Base-by-base conservation (phyloP, 1,140 invertebrate species). In the Metaphire vulgaris region DNA sequence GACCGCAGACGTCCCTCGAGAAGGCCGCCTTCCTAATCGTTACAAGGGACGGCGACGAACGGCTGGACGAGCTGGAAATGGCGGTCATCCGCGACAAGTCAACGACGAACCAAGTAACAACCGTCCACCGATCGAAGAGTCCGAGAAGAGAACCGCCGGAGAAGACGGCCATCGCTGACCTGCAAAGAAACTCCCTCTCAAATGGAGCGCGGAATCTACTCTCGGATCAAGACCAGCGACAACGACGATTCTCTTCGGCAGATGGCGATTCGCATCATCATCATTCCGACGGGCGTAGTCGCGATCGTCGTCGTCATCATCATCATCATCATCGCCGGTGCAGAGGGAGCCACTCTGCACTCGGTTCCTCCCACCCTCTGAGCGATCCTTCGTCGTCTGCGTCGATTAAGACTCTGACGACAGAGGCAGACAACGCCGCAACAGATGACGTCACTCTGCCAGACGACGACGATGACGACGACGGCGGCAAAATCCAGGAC, bases 1-100 rank as follows among this genome's bases (percentile, higher is more conserved):
- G 72, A n/a, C 33, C 32, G 2, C 56, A n/a, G 1, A 73, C 33
- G 28, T 26, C 31, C 41, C 41, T 73, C 33, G 72, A 73, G 31
- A 73, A 73, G 34, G 72, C 72, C 29, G 72, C 72, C 34, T 73
- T 73, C 31, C 41, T 41, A 32, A 73, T 73, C 0, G 72, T 73
- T 2, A 73, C 41, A 34, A 64, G 56, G 6, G 72, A 73, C 26
- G 34, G 28, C 15, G 34, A 21, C 41, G 41, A 56, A 56, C 6
- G 41, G 41, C 41, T 56, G 41, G 41, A 56, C 21, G 41, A 56
- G 21, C 41, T 56, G 41, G 41, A 56, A 56, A 56, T 56, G 41
- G 41, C 41, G 6, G 41, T 56, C 41, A 56, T 56, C 41, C 6
- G 41, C 41, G 21, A 21, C 21, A 6, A 12, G 41, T 6, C 6